phyloP scores from a whole-genome alignment of 2,797 vertebrate species.

The Gambelia wislizenii region DNA sequence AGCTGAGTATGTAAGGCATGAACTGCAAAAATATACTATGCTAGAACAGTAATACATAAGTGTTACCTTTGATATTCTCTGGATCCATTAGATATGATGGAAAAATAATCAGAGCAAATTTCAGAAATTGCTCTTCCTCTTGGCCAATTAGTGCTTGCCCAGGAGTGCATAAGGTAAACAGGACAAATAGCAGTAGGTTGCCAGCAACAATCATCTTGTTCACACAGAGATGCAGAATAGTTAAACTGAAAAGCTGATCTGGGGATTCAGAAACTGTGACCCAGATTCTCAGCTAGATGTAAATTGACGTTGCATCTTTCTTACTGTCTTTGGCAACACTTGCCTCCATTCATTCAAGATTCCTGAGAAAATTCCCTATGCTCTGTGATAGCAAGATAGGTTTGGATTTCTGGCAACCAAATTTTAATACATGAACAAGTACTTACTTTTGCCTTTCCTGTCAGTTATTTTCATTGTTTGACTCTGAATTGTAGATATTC shows the following conservation, averaged over 20 bases:
- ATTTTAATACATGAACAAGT: background rate
- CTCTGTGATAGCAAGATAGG: background rate
- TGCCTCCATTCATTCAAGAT: background rate
- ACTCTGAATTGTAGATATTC: background rate
- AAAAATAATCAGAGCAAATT: constrained; percentile 5
- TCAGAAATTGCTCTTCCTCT: background rate
- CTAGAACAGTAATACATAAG: background rate
- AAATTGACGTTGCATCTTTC: background rate
- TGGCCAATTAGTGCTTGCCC: constrained; percentile 23
- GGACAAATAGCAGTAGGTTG: background rate
- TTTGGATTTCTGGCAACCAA: background rate
- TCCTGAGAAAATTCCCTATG: background rate
- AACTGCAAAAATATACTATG: background rate
- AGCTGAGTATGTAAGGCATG: background rate
- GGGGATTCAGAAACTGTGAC: background rate
- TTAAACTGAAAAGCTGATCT: background rate
- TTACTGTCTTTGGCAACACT: background rate
- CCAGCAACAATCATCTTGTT: background rate
- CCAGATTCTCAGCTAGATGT: background rate
- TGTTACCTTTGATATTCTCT: background rate
- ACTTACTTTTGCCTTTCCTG: background rate
- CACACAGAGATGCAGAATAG: background rate
- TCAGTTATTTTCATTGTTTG: background rate
- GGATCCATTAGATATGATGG: background rate
- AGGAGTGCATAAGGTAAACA: background rate